Evolutionary conservation across 2,888 invertebrate genomes (phyloP).

Genomic region (Catonia carolina): DNA sequence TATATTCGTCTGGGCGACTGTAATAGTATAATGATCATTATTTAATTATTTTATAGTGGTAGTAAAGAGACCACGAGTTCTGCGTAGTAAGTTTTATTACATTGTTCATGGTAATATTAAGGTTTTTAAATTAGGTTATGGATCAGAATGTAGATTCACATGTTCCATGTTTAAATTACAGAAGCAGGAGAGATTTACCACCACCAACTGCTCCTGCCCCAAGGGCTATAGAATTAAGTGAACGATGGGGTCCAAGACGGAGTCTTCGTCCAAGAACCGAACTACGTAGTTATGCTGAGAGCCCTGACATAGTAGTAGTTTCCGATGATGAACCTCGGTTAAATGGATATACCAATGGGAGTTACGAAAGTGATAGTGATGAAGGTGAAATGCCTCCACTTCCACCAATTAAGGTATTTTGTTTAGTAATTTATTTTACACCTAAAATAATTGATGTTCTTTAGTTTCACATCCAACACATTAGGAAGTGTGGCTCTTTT

Average conservation of each 20-base stretch:
- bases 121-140: too few relatives aligned
- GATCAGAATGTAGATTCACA: too few relatives aligned
- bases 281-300: slow-evolving; percentile 77
- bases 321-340: slow-evolving; percentile 47
- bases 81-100: too few relatives aligned
- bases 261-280: slow-evolving; percentile 78
- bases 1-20: too few relatives aligned
- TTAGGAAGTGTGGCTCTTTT: slow-evolving; percentile 43
- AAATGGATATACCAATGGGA: slow-evolving; percentile 51
- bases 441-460: too few relatives aligned
- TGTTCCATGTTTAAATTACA: too few relatives aligned
- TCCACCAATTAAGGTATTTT: slow-evolving; percentile 56
- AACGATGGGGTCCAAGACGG: slow-evolving; percentile 46
- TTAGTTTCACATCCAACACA: too few relatives aligned
- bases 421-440: too few relatives aligned
- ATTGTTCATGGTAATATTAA: too few relatives aligned
- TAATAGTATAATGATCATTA: too few relatives aligned
- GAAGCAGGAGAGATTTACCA: slow-evolving; percentile 17
- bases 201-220: slow-evolving; percentile 7
- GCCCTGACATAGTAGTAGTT: slow-evolving; percentile 55
- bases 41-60: too few relatives aligned
- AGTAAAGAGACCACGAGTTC: too few relatives aligned
- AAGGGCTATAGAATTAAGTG: slow-evolving; percentile 9
- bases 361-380: slow-evolving; percentile 53
- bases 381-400: slow-evolving; percentile 62